Evolutionary conservation across 1,140 invertebrate species (phyloP), one percentile per base, ranked within the genome.

Genomic region (Centruroides sculpturatus): DNA sequence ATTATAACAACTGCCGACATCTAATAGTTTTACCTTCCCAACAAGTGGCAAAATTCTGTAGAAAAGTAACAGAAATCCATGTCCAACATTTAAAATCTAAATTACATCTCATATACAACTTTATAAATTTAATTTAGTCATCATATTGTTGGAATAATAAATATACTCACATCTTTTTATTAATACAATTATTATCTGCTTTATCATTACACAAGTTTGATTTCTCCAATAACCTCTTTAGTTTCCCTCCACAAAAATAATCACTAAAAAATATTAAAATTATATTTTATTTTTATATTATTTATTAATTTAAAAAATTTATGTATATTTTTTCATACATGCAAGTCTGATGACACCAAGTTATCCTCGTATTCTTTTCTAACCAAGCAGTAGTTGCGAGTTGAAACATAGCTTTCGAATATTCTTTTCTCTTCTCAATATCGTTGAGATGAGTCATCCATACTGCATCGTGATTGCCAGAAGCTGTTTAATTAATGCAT

Each of bases 1-100:
- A 78, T 95, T 92, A 71, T 91, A 95, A 74, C 91, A 95, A 72
- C 91, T 95, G 9, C 92, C 92, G 54, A 95, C 89, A 79, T 96
- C 92, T 60, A 95, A 70, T n/a, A 94, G 68, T 9, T 71, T 70
- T 4, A 79, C 66, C 60, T 67, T 70, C 9, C 66, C 66, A 50
- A 75, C 72, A 51, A 82, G 65, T 61, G 74, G 69, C 11, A 69
- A 41, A 41, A 6, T 8, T 41, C 41, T 41, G 3, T 41, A 41
- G 8, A 41, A 41, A 41, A 6, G 5, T 41, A 23, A 23, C 23
- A 23, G 23, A 23, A 23, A 23, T 23, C 23, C 23, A 2, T 23
- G 23, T 23, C 23, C 23, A 23, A 23, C 23, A 41, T 41, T 41
- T 6, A 6, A 41, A 6, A 41, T 41, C 8, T 41, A 41, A 41